Evolutionary conservation across 53 echinoderm and acorn worm genomes (phyloP).

Genomic region (Stichopus horrens): DNA sequence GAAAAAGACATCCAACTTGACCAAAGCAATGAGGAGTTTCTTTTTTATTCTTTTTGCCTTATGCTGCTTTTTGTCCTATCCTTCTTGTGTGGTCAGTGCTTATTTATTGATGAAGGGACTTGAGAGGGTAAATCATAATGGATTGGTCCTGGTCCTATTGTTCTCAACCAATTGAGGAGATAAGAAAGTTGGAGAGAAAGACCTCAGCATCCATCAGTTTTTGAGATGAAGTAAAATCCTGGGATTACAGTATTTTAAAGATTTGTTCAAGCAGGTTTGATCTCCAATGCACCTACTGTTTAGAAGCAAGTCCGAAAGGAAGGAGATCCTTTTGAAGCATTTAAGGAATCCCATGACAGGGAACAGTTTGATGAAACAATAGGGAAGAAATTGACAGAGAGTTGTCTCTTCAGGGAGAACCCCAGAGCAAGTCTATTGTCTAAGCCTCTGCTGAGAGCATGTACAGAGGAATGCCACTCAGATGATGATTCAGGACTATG

Average conservation of each 20-base stretch:
- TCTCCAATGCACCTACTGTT: background rate
- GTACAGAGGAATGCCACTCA: too few species aligned
- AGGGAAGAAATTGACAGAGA: background rate
- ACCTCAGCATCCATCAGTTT: background rate
- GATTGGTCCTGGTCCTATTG: constrained; percentile 4
- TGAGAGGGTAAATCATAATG: constrained; percentile 1
- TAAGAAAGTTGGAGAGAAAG: background rate
- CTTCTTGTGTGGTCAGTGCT: constrained; percentile 24
- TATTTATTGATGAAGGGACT: constrained; percentile 26
- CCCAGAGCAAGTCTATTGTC: too few species aligned
- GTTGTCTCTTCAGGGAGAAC: background rate
- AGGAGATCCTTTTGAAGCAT: background rate
- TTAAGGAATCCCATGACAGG: background rate
- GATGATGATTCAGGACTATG: too few species aligned
- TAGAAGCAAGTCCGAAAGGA: background rate
- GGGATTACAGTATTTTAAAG: background rate
- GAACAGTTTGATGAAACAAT: background rate
- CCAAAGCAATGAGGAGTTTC: background rate
- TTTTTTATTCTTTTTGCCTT: too few species aligned
- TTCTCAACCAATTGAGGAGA: constrained; percentile 10
- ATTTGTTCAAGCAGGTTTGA: background rate
- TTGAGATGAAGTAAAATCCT: background rate
- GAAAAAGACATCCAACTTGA: constrained; percentile 15
- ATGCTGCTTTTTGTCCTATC: background rate
- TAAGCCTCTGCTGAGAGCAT: too few species aligned